Evolutionary conservation across 2,888 invertebrate species (phyloP).

Genomic region (Synanthedon formicaeformis): DNA sequence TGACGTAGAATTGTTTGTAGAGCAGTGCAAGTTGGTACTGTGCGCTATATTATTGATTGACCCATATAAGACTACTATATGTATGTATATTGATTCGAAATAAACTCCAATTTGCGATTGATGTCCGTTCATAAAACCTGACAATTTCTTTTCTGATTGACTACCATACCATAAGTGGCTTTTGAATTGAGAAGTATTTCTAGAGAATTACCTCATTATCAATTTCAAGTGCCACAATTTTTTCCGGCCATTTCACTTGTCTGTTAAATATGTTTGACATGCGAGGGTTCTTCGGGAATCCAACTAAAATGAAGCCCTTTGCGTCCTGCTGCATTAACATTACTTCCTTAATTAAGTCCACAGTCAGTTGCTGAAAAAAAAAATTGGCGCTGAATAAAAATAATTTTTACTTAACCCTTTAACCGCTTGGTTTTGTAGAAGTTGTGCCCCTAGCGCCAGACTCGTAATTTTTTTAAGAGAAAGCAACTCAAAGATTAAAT

Average conservation of each 20-base stretch:
- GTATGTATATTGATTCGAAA: too few species aligned
- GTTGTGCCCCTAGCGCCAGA: too few species aligned
- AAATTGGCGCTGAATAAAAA: neutral
- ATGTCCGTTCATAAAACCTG: too few species aligned
- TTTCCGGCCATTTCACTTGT: constrained; percentile 64
- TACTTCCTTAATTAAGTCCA: constrained; percentile 69
- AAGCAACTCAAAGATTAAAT: too few species aligned
- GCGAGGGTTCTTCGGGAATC: constrained; percentile 67
- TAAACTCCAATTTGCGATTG: neutral
- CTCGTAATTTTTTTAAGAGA: too few species aligned
- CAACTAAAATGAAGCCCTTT: constrained; percentile 66
- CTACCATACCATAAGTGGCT: too few species aligned
- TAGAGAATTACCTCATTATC: constrained; percentile 42
- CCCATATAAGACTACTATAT: too few species aligned
- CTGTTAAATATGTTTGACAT: constrained; percentile 60
- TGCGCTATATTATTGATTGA: neutral
- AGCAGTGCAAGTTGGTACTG: neutral
- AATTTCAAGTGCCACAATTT: constrained; percentile 56
- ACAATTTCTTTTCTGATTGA: neutral
- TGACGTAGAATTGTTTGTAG: too few species aligned
- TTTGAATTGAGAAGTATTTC: too few species aligned
- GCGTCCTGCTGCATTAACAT: constrained; percentile 57
- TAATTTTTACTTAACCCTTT: too few species aligned
- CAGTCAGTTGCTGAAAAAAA: constrained; percentile 55
- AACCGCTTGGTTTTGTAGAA: too few species aligned